Conservation (phyloP, 64 coral and sea anemone species). For the Platygyra sinensis region DNA sequence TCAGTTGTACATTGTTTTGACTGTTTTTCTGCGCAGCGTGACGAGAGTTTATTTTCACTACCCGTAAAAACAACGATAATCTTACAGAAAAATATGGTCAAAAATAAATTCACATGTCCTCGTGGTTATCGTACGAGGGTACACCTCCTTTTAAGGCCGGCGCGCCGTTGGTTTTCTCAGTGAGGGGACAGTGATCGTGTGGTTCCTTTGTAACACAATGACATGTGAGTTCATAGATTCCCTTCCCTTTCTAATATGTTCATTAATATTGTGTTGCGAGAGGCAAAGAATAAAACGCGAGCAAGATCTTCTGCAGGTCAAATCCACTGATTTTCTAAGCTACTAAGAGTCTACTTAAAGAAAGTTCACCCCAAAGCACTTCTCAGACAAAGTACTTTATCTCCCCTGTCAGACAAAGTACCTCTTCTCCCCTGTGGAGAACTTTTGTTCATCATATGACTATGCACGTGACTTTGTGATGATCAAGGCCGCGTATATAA, state of each 20-base stretch:
- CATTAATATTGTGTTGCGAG: no score
- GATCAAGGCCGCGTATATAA: not conserved
- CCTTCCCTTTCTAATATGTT: no score
- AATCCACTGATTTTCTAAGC: not conserved
- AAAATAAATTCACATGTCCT: not conserved
- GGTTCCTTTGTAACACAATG: no score
- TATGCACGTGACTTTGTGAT: not conserved
- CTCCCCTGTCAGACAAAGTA: no score
- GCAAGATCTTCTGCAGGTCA: not conserved
- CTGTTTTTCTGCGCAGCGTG: not conserved
- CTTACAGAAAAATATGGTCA: not conserved
- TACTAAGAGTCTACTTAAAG: no score
- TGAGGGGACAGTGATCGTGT: no score
- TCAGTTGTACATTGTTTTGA: not conserved
- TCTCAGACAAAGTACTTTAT: no score
- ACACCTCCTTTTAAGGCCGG: no score
- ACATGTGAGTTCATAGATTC: no score
- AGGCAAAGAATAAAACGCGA: no score
- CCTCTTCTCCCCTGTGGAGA: not conserved
- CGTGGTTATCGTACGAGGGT: not conserved
- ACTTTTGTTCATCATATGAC: slow-evolving; percentile 7
- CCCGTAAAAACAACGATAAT: not conserved
- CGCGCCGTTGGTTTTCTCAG: no score
- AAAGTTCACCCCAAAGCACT: not conserved
- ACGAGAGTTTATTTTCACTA: not conserved